Base-by-base conservation (phyloP, 2,888 invertebrate species). In the Latrodectus hesperus region DNA sequence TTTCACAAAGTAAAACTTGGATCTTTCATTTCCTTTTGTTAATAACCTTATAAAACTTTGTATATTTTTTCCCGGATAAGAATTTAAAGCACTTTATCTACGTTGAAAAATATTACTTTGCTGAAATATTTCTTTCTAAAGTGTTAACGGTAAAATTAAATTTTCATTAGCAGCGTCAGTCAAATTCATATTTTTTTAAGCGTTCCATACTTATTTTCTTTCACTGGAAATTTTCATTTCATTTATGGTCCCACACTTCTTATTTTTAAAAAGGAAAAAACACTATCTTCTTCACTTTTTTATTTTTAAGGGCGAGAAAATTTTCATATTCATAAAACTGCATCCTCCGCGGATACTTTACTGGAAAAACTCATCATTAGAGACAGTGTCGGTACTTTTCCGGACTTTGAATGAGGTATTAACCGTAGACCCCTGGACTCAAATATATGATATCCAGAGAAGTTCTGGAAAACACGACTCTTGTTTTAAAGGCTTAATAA, bases 401-500 rank as follows among this genome's bases (percentile, higher is more conserved):
- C 4, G 6, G 38, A 38, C 38, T 38, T 38, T 10, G 64, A 67
- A 72, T 81, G 74, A 70, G 52, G 64, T 71, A 77, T 77, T 77
- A 77, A 77, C 74, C 55, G 52, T 22, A 64, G 60, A 60, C n/a
- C 49, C 9, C 49, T 16, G 68, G 73, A n/a, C 17, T 55, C 26
- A 72, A 38, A 77, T 84, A 74, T 84, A 76, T 82, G 38, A 38
- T 38, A 38, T 73, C 73, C 38, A 10, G 72, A 51, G 73, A 73
- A 22, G 65, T 68, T 73, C 49, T n/a, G 75, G 70, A 77, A 84
- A 84, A 84, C 84, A 77, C 77, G 77, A 76, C 52, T 84, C 84
- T 84, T 77, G 76, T 84, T 84, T 84, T 84, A 84, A 84, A 77
- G 55, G 76, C 77, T 84, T 84, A 84, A 77, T 84, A 84, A 72